Evolutionary conservation across 2,888 invertebrate species (phyloP), one percentile per base, ranked within the genome.

Genomic region (Hypselothyrea guttata): DNA sequence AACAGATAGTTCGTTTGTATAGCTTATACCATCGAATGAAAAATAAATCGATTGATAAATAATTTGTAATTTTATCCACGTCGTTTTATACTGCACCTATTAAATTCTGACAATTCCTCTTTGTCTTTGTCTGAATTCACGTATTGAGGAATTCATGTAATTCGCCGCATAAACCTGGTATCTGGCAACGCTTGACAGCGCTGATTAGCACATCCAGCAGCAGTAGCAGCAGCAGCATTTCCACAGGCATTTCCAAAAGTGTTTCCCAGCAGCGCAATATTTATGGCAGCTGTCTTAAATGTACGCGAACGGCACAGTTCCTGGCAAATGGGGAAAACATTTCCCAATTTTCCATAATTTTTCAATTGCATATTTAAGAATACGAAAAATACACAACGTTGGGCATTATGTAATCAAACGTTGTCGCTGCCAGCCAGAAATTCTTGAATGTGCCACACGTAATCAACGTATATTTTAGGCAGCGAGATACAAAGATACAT

Each of bases 381-480:
- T n/a, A 40, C 40, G 31, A 33, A 7, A 33, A 28, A 22, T 5
- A 37, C 7, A 16, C 22, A 12, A 11, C 28, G 27, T 12, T n/a
- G 3, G 33, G 13, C 68, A 79, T 83, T 83, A 76, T 69, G 51
- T 68, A 79, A 79, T 76, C 79, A 83, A 76, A 70, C 58, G 61
- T 47, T 70, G 77, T 76, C 49, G 57, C 33, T 33, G 35, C 46
- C 15, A 46, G 60, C 40, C 28, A 4, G 34, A 56, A 62, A 67
- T 68, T 71, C 75, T 47, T 62, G 18, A 65, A 48, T 47, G 65
- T 55, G 40, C 31, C 52, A 16, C 69, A 69, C 60, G 64, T 71
- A 71, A 57, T 64, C 51, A 58, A 27, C 40, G 27, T 7, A 48
- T 28, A n/a, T 38, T 61, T 30, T 38, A 15, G 11, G 11, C 31